Evolutionary conservation across 2,113 vertebrate genomes (phyloP).

Genomic region (Trichomycterus rosablanca): DNA sequence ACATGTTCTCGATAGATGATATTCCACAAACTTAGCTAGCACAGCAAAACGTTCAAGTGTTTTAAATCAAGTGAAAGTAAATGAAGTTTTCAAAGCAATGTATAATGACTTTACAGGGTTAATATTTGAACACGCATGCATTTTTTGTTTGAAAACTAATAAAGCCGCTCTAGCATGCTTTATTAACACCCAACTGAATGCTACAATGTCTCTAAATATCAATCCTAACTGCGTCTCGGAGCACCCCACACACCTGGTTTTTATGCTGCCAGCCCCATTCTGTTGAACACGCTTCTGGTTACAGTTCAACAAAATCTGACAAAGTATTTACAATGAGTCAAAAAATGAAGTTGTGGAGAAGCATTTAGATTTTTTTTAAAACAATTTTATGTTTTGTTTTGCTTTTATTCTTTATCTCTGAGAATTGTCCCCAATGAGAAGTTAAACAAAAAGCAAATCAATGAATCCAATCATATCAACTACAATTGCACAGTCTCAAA

Average conservation of each 20-base stretch:
- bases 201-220: background rate
- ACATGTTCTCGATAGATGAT: slow-evolving; percentile 3
- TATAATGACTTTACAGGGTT: background rate
- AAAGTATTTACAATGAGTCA: slow-evolving; percentile 79
- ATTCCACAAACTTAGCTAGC: slow-evolving; percentile 10
- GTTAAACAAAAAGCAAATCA: slow-evolving; percentile 60
- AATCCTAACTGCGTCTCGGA: slow-evolving; percentile 15
- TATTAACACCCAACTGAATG: slow-evolving; percentile 6
- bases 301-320: slow-evolving; percentile 72
- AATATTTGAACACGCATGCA: slow-evolving; percentile 5
- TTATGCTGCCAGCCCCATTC: slow-evolving; percentile 75
- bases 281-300: slow-evolving; percentile 70
- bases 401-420: slow-evolving; percentile 61
- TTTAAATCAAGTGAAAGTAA: slow-evolving; percentile 6
- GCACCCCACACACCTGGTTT: slow-evolving; percentile 62
- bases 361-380: slow-evolving; percentile 60
- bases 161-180: slow-evolving; percentile 19
- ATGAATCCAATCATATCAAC: slow-evolving; percentile 73
- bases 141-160: slow-evolving; percentile 1
- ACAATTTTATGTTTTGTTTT: slow-evolving; percentile 56
- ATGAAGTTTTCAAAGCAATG: slow-evolving; percentile 6
- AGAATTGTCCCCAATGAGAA: slow-evolving; percentile 71
- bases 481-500: slow-evolving; percentile 81
- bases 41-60: slow-evolving; percentile 7
- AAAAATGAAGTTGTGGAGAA: slow-evolving; percentile 71